Conservation (phyloP, 2,797 vertebrate genomes). For the Enteromius afrohamiltoni region DNA sequence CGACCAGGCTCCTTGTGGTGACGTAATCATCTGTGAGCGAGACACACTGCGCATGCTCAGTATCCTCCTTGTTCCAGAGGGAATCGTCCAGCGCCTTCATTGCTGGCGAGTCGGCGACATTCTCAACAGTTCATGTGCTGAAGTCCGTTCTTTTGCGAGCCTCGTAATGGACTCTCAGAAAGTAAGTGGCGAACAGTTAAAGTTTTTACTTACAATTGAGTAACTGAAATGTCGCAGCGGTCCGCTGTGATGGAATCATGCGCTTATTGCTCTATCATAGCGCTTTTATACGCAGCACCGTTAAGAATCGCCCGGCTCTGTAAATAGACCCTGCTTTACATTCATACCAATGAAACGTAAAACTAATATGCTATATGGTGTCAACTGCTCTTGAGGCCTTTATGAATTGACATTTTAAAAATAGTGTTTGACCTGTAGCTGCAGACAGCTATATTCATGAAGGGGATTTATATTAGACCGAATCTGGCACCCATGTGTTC, state of each 20-base stretch:
- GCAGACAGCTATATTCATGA: not conserved
- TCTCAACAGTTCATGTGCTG: constrained; percentile 52
- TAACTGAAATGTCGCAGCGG: not conserved
- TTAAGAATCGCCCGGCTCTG: not conserved
- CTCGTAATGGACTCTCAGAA: constrained; percentile 67
- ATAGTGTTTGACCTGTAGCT: constrained; percentile 1
- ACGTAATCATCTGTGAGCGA: constrained; percentile 4
- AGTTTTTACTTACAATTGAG: not conserved
- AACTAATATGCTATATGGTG: not conserved
- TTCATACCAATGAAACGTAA: not conserved
- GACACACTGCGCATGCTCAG: constrained; percentile 55
- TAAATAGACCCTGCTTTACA: not conserved
- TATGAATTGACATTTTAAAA: not conserved
- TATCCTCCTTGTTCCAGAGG: constrained; percentile 54
- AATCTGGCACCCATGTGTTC: not conserved
- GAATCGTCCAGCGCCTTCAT: constrained; percentile 43
- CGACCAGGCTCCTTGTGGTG: not conserved
- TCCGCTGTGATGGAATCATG: not conserved
- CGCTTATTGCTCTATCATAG: not conserved
- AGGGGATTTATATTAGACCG: not conserved
- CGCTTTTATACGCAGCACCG: constrained; percentile 6
- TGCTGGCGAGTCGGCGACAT: constrained; percentile 42
- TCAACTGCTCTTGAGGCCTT: not conserved
- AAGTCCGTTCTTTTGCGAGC: constrained; percentile 33
- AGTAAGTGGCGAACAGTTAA: constrained; percentile 55